A percentile compares a stretch with the other conserved stretches of the same genome.
Evolutionary conservation across 2,888 invertebrate species (phyloP).

Genomic region (Drosophila lacicola): DNA sequence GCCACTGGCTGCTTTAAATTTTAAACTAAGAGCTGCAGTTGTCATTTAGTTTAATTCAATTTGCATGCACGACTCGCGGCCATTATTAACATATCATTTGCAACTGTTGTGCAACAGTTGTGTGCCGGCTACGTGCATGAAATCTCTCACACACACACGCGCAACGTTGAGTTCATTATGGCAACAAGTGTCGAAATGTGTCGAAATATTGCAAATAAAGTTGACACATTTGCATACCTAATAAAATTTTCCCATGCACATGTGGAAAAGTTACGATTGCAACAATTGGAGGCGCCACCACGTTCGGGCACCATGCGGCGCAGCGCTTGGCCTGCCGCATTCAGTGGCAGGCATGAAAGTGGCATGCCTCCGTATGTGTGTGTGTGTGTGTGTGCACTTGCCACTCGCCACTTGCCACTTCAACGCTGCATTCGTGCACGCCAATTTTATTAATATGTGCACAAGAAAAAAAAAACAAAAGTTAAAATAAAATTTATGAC

Average conservation of each 20-base stretch:
- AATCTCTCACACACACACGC: slow-evolving; percentile 9
- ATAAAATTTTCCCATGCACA: slow-evolving; percentile 79
- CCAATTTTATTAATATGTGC: slow-evolving; percentile 41
- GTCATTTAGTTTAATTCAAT: slow-evolving; percentile 72
- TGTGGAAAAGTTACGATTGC: slow-evolving; percentile 55
- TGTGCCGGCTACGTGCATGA: slow-evolving; percentile 47
- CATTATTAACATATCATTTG: slow-evolving; percentile 65
- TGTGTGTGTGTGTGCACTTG: slow-evolving; percentile 47
- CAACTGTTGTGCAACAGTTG: slow-evolving; percentile 72
- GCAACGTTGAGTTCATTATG: slow-evolving; percentile 70
- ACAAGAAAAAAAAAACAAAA: slow-evolving; percentile 17
- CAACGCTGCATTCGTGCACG: slow-evolving; percentile 64
- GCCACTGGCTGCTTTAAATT: slow-evolving; percentile 15
- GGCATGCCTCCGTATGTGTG: slow-evolving; percentile 6
- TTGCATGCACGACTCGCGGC: slow-evolving; percentile 63
- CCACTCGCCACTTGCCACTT: slow-evolving; percentile 75
- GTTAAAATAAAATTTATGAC: slow-evolving; percentile 78
- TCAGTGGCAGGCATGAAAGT: slow-evolving; percentile 40
- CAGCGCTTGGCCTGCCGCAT: slow-evolving; percentile 30
- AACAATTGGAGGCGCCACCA: slow-evolving; percentile 33
- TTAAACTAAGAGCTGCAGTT: slow-evolving; percentile 34
- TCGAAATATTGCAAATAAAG: slow-evolving; percentile 82
- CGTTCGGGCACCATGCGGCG: slow-evolving; percentile 4
- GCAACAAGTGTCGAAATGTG: slow-evolving; percentile 83
- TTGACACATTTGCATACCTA: slow-evolving; percentile 84